Evolutionary conservation across 2,888 invertebrate genomes (phyloP), one percentile per base, ranked within the genome.

Genomic region (Melitaea athalia): DNA sequence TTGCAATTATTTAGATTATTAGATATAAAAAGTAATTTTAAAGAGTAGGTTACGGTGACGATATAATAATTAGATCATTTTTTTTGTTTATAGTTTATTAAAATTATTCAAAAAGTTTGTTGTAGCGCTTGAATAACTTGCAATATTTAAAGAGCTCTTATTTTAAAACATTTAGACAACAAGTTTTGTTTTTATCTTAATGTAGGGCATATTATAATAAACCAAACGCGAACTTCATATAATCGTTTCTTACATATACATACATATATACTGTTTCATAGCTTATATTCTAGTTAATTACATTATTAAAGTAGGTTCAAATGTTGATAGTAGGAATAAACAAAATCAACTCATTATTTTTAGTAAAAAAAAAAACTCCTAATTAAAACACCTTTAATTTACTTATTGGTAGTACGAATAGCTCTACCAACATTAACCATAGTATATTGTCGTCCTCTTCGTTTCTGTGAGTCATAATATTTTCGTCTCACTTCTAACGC

Each of bases 401-500:
- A 42, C 11, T 57, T 14, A 42, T n/a, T 57, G n/a, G n/a, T n/a
- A 42, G 38, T 57, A 42, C 55, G n/a, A 31, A 38, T 55, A 33
- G 53, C 57, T 42, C 57, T 42, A 42, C 57, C 33, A 42, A 57
- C n/a, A 57, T n/a, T 38, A 24, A 57, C 57, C 11, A 57, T 57
- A 57, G n/a, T 52, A 45, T 62, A 67, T 57, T 59, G 33, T 64
- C 60, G 24, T 64, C 67, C 64, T 64, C 67, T 64, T 69, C 59
- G 50, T 60, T 17, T 60, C 63, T 64, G 49, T 70, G 70, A 68
- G 7, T 72, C 69, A 68, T 42, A 55, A 52, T 65, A 59, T 63
- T 52, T 65, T 63, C 57, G 69, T 72, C 83, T 81, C 82, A 70
- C 79, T 86, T 82, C 81, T 81, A 78, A 81, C 82, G 86, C 89